A percentile compares a stretch with the other conserved stretches of the same genome.
Conservation (phyloP, 2,797 vertebrate genomes). For the Synaphobranchus kaupii region DNA sequence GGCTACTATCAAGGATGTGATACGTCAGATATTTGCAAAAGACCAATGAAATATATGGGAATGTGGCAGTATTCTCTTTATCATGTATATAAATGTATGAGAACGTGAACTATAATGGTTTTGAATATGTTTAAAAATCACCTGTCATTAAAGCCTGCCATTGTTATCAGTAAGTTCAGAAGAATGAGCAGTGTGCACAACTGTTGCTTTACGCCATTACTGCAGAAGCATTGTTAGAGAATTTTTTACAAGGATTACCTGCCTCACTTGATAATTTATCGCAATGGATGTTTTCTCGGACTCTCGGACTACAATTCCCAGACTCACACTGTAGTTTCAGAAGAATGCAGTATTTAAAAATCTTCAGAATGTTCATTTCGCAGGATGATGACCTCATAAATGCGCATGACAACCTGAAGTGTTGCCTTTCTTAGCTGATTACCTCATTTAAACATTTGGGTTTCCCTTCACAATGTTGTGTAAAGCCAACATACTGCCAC, state of each 20-base stretch:
- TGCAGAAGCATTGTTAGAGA: neutral
- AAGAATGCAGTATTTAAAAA: neutral
- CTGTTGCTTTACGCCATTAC: neutral
- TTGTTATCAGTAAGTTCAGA: neutral
- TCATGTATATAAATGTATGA: neutral
- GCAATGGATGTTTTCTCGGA: neutral
- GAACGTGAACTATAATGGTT: neutral
- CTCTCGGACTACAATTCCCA: neutral
- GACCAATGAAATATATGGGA: neutral
- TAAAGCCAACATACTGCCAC: neutral
- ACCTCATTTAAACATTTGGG: too few species aligned
- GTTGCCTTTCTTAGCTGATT: neutral
- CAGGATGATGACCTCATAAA: neutral
- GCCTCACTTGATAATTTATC: neutral
- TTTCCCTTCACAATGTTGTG: too few species aligned
- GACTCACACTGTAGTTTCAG: neutral
- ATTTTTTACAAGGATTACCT: neutral
- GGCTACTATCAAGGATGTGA: neutral
- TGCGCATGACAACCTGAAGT: neutral
- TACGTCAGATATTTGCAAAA: neutral
- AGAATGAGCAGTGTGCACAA: too few species aligned
- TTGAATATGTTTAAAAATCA: neutral
- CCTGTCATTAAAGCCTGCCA: neutral
- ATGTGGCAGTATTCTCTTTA: neutral
- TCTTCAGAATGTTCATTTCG: neutral